Conservation (phyloP, 2,888 invertebrate species). For the Parascotia fuliginaria region DNA sequence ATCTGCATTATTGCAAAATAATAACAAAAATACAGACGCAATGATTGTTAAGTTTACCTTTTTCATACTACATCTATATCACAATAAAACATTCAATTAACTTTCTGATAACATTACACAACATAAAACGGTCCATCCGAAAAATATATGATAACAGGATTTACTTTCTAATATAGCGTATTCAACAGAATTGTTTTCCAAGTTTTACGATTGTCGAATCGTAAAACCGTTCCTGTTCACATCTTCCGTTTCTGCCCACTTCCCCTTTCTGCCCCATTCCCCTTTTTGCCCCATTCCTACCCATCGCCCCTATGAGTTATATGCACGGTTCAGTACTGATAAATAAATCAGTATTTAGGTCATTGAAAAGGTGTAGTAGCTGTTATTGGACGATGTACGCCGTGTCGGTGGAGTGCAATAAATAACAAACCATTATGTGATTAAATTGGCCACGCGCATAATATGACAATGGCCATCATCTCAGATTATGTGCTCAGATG, state of each 20-base stretch:
- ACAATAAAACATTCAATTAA: neutral
- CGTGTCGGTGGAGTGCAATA: slow-evolving; percentile 46
- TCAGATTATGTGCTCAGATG: slow-evolving; percentile 13
- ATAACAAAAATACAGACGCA: no score
- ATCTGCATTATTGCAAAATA: no score
- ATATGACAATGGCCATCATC: slow-evolving; percentile 46
- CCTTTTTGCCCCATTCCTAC: slow-evolving; percentile 29
- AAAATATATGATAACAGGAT: slow-evolving; percentile 31
- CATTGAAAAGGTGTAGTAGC: slow-evolving; percentile 57
- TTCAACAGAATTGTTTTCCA: slow-evolving; percentile 59
- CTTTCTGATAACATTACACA: slow-evolving; percentile 1
- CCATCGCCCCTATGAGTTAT: slow-evolving; percentile 52
- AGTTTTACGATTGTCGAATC: slow-evolving; percentile 59
- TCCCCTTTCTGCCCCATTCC: slow-evolving; percentile 20
- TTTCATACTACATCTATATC: no score
- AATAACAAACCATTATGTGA: slow-evolving; percentile 55
- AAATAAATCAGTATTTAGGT: slow-evolving; percentile 68
- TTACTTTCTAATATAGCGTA: slow-evolving; percentile 44
- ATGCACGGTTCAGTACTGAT: slow-evolving; percentile 54
- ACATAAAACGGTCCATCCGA: slow-evolving; percentile 3
- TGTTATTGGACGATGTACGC: slow-evolving; percentile 50
- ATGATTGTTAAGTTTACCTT: no score
- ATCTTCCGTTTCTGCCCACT: slow-evolving; percentile 34
- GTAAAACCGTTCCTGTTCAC: slow-evolving; percentile 54
- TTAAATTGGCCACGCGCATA: slow-evolving; percentile 47